Base-by-base conservation (phyloP, 1,140 invertebrate species). In the Neuroterus valhalla region DNA sequence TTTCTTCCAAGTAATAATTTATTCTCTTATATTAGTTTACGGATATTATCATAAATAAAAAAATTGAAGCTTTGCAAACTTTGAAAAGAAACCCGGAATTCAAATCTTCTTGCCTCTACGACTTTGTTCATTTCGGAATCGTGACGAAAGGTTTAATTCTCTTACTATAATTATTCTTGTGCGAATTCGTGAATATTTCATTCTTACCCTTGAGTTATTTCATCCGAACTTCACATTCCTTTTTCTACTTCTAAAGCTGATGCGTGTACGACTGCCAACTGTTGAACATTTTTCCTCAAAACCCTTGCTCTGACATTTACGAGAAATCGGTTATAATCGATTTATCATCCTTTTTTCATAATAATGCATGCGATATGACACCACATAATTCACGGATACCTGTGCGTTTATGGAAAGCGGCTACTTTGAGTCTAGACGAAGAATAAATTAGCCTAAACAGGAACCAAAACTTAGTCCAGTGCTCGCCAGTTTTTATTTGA, bases 401-500 rank as follows among this genome's bases (percentile, higher is more conserved):
- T 31, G 12, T 62, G 55, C 26, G n/a, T 62, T 31, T 26, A 62
- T 62, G 23, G 21, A 62, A 62, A 62, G 52, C 52, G 52, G 52
- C 52, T 15, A 21, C 14, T 23, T 38, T 62, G 11, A 62, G 14
- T 62, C 23, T 62, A 62, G 21, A 21, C 12, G 12, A 55, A 62
- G 55, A 62, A 62, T 62, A 26, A 62, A 31, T 62, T 62, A 12
- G 31, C 31, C 23, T 62, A 31, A 62, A 62, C 26, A 38, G 31
- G 55, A 62, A 23, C 31, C n/a, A 26, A 62, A 62, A 11, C 26
- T 62, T 62, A 26, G 52, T 48, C 48, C 31, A 15, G 10, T 68
- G 21, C 68, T 76, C 68, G 67, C 70, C 74, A 76, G 45, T 78
- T 78, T 62, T 69, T 69, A 31, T 66, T 50, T 66, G 69, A 78